Conservation (phyloP, 2,888 invertebrate genomes). For the Xanthia icteritia region DNA sequence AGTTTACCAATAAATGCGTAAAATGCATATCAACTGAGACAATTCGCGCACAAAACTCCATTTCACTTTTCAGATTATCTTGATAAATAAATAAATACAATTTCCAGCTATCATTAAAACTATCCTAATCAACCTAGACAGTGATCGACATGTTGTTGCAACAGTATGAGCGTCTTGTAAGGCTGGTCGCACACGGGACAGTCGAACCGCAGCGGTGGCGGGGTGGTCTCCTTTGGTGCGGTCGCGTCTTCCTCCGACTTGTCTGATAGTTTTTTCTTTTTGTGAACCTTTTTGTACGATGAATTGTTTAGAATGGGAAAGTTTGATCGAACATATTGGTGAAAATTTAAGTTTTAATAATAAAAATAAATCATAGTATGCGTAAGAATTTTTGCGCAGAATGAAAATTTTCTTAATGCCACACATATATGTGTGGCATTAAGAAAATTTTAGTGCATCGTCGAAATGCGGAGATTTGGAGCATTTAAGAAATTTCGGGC, state of each 20-base stretch:
- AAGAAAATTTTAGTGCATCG: not conserved
- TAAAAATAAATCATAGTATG: not conserved
- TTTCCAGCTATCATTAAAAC: not conserved
- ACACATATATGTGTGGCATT: no score
- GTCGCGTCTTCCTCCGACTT: constrained; percentile 38
- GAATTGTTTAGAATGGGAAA: constrained; percentile 28
- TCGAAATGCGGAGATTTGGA: not conserved
- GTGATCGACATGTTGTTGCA: constrained; percentile 90
- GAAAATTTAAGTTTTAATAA: no score
- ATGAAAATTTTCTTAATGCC: no score
- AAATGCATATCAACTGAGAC: not conserved
- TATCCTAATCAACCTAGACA: constrained; percentile 75
- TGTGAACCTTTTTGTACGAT: constrained; percentile 71
- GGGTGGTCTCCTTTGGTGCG: constrained; percentile 71
- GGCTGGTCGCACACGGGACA: constrained; percentile 91
- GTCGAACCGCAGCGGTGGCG: constrained; percentile 86
- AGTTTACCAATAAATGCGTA: not conserved
- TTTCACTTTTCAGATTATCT: not conserved
- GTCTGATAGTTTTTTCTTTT: constrained; percentile 79
- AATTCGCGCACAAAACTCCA: not conserved
- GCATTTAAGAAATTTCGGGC: no score
- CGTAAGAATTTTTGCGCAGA: not conserved
- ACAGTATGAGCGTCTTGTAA: constrained; percentile 86
- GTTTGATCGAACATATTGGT: not conserved
- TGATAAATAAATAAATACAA: constrained; percentile 11